These are phyloP conservation scores for Mylabris sibirica DNA, from an alignment of 2,888 invertebrate genomes.

Conservation along the genomic window DNA sequence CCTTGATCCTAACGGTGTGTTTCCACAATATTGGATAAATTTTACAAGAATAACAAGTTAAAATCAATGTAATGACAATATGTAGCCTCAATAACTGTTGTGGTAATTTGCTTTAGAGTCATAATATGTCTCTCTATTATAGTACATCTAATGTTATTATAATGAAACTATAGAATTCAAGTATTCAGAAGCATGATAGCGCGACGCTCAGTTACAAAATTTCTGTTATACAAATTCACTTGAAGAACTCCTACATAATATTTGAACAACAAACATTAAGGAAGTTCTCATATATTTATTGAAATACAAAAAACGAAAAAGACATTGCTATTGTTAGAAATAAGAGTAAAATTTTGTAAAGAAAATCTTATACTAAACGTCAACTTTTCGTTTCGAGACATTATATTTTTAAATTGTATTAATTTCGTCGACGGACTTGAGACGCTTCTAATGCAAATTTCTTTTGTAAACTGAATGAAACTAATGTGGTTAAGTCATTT, in stretches of 20 bases:
- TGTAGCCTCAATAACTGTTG: background rate
- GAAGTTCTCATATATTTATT: background rate
- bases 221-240: slow-evolving; percentile 3
- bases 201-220: background rate
- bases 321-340: background rate
- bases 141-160: background rate
- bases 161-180: background rate
- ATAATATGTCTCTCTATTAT: background rate
- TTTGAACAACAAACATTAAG: slow-evolving; percentile 13
- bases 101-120: slow-evolving; percentile 1
- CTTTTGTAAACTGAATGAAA: background rate
- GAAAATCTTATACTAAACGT: background rate
- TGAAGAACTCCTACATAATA: slow-evolving; percentile 3
- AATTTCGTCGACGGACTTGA: background rate
- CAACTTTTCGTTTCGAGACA: background rate
- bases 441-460: background rate
- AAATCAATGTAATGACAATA: background rate
- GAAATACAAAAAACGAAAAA: background rate
- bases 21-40: background rate
- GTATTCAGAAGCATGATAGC: background rate
- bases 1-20: background rate
- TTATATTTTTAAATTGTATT: background rate
- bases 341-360: background rate
- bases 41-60: background rate
- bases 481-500: too few species aligned